Evolutionary conservation across 2,113 vertebrate genomes (phyloP), one percentile per base, ranked within the genome.

Genomic region (Peromyscus maniculatus): DNA sequence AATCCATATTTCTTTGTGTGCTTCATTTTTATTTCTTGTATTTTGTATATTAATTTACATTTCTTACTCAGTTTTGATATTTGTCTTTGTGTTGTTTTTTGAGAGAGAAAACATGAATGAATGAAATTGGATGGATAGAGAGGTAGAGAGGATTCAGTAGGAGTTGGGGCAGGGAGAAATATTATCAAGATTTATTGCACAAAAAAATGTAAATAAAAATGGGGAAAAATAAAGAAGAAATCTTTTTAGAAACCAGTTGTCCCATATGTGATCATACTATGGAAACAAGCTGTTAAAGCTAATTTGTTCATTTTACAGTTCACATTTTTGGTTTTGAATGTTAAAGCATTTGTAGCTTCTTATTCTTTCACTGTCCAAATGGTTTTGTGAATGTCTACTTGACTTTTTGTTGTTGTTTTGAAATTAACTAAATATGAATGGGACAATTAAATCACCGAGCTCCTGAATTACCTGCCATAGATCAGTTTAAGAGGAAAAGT

Each of bases 281-380:
- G 74, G 15, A 3, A 93, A 0, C 15, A 95, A 43, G 2, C 4
- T 96, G 72, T 78, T 69, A 78, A 93, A 67, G 26, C 15, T 96
- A 31, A 15, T 64, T 87, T 59, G 64, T 88, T 86, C 39, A 74
- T 96, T 59, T 91, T 82, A 55, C 1, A 91, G 13, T 71, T 91
- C 49, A 84, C 28, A 57, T 74, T 87, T 93, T 92, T 89, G 46
- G 16, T 69, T 77, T 94, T 97, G 17, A 82, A 77, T 89, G 19
- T 16, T 36, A 88, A 13, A 69, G 11, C 43, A 16, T 59, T 79
- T 24, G 24, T 22, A 55, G 33, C 16, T 95, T 9, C 46, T 90
- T 66, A 39, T 4, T 87, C 7, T 90, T 89, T 36, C 83, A 86
- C 79, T 24, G 52, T 43, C 43, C 7, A 31, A 93, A 91, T 88